Conservation (phyloP, 2,888 invertebrate species). For the Pediacus dermestoides region DNA sequence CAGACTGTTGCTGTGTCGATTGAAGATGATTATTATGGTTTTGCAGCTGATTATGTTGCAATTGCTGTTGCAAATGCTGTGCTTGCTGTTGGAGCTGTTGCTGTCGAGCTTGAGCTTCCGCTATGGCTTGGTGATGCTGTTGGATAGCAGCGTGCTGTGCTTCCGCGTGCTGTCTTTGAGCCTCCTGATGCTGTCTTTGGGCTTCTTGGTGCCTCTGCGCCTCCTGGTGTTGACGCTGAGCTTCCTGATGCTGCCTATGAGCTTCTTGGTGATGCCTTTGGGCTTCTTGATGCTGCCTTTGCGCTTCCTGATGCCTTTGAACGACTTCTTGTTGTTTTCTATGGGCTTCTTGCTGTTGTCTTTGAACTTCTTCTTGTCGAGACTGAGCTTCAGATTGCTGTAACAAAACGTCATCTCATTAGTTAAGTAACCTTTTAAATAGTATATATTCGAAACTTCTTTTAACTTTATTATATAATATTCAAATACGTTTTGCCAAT, state of each 20-base stretch:
- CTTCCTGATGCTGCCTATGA: conserved; percentile 38
- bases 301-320: conserved; percentile 28
- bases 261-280: conserved; percentile 33
- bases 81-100: conserved; percentile 53
- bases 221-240: conserved; percentile 36
- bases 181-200: conserved; percentile 34
- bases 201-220: conserved; percentile 31
- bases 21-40: conserved; percentile 38
- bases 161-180: conserved; percentile 49
- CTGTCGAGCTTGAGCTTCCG: conserved; percentile 50
- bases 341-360: conserved; percentile 39
- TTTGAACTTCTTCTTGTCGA: conserved; percentile 43
- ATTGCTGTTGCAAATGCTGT: conserved; percentile 44
- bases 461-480: too few relatives aligned
- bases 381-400: conserved; percentile 34
- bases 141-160: conserved; percentile 40
- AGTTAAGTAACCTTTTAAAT: too few relatives aligned
- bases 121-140: conserved; percentile 43
- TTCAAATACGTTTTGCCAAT: too few relatives aligned
- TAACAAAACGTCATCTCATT: too few relatives aligned
- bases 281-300: conserved; percentile 30
- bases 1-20: conserved; percentile 48
- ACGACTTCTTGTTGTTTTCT: conserved; percentile 35
- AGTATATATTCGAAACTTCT: neutral
- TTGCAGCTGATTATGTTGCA: conserved; percentile 31